A percentile compares a stretch with the other conserved stretches of the same genome.
These are phyloP conservation scores for Andrena flavipes DNA, from an alignment of 2,888 invertebrate species.

Conservation along the genomic window DNA sequence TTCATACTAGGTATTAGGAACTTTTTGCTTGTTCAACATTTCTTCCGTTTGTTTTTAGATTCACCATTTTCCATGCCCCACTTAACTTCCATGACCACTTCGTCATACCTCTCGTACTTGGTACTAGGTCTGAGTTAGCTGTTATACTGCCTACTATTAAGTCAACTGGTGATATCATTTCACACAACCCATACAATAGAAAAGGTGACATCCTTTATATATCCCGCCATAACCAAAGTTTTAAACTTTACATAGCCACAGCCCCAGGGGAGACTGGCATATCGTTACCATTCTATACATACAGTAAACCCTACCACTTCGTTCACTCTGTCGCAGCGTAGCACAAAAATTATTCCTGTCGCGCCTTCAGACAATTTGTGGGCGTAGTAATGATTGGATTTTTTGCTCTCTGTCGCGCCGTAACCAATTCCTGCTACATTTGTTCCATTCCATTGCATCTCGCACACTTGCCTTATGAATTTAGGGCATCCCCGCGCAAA, in stretches of 20 bases:
- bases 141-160: too few relatives aligned
- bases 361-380: constrained; percentile 10
- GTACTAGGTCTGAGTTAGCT: too few relatives aligned
- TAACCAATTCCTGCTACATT: background rate
- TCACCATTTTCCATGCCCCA: too few relatives aligned
- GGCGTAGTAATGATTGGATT: background rate
- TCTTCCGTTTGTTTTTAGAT: too few relatives aligned
- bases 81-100: too few relatives aligned
- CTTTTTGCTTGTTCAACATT: too few relatives aligned
- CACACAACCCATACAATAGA: too few relatives aligned
- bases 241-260: background rate
- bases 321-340: background rate
- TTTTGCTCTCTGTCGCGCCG: constrained; percentile 12
- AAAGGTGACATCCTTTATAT: too few relatives aligned
- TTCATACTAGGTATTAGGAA: too few relatives aligned
- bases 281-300: background rate
- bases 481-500: background rate
- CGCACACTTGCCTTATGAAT: background rate
- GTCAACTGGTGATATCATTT: too few relatives aligned
- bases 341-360: constrained; percentile 1
- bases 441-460: background rate
- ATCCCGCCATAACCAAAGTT: too few relatives aligned
- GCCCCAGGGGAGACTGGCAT: background rate
- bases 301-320: background rate
- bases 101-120: too few relatives aligned